phyloP scores from a whole-genome alignment of 2,113 vertebrate genomes.

The Alligator sinensis region DNA sequence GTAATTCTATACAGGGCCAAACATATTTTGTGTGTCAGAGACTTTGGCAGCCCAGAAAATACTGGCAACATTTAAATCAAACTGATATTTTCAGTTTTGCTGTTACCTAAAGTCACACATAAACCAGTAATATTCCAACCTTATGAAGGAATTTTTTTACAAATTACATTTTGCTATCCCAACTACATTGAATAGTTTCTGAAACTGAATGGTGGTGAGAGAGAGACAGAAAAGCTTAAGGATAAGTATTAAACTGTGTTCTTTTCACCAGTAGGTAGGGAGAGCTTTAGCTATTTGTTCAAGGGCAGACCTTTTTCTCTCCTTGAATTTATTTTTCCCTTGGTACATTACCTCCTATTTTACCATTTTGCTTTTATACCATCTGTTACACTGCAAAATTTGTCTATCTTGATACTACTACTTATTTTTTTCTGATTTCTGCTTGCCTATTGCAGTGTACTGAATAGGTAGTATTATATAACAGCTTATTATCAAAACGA shows the following conservation, averaged over 20 bases:
- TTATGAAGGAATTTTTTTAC: neutral
- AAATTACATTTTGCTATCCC: neutral
- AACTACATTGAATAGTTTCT: neutral
- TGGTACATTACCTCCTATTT: conserved; percentile 53
- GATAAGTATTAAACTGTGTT: neutral
- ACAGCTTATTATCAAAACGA: conserved; percentile 53
- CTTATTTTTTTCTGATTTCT: conserved; percentile 37
- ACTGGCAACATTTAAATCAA: neutral
- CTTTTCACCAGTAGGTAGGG: neutral
- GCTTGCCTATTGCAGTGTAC: conserved; percentile 46
- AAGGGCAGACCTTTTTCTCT: neutral
- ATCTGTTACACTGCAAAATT: conserved; percentile 53
- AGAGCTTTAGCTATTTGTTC: neutral
- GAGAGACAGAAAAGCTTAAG: neutral
- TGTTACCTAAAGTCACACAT: neutral
- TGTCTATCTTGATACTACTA: conserved; percentile 26
- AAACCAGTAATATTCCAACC: neutral
- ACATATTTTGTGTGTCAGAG: neutral
- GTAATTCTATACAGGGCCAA: neutral
- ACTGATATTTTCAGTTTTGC: neutral
- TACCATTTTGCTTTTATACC: conserved; percentile 40
- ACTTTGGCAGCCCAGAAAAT: neutral
- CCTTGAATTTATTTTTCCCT: neutral
- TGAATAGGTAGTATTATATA: conserved; percentile 32
- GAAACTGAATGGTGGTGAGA: neutral